Evolutionary conservation across 1,140 invertebrate species (phyloP).

Genomic region (Hycleus cichorii): DNA sequence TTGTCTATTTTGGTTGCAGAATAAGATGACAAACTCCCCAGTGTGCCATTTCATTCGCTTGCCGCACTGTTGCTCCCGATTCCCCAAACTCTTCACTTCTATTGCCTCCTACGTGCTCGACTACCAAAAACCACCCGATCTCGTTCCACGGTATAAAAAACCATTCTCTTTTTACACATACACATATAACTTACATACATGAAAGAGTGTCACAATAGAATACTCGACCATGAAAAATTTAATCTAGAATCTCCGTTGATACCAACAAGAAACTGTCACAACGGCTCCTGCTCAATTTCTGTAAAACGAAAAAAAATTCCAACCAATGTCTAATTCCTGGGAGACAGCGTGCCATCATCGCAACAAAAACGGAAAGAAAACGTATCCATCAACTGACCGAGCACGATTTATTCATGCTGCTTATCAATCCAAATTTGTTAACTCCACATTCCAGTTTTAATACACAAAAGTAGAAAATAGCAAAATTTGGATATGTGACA

Average conservation of each 20-base stretch:
- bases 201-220: constrained; percentile 14
- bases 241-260: constrained; percentile 29
- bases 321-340: too few relatives aligned
- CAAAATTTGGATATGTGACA: too few relatives aligned
- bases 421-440: too few relatives aligned
- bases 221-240: constrained; percentile 33
- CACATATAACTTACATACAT: neutral
- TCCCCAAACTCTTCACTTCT: constrained; percentile 7
- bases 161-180: constrained; percentile 9
- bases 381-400: too few relatives aligned
- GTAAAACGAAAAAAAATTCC: too few relatives aligned
- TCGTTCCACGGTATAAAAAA: neutral
- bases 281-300: constrained; percentile 1
- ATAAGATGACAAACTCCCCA: constrained; percentile 19
- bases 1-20: constrained; percentile 16
- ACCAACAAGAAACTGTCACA: constrained; percentile 27
- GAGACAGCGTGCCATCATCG: too few relatives aligned
- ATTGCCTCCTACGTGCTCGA: constrained; percentile 1
- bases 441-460: too few relatives aligned
- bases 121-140: neutral
- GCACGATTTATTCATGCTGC: too few relatives aligned
- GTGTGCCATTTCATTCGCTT: constrained; percentile 22
- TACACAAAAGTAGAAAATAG: too few relatives aligned
- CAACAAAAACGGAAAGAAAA: too few relatives aligned
- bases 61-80: constrained; percentile 23